Evolutionary conservation across 2,113 vertebrate species (phyloP), one percentile per base, ranked within the genome.

Genomic region (Microcebus murinus): DNA sequence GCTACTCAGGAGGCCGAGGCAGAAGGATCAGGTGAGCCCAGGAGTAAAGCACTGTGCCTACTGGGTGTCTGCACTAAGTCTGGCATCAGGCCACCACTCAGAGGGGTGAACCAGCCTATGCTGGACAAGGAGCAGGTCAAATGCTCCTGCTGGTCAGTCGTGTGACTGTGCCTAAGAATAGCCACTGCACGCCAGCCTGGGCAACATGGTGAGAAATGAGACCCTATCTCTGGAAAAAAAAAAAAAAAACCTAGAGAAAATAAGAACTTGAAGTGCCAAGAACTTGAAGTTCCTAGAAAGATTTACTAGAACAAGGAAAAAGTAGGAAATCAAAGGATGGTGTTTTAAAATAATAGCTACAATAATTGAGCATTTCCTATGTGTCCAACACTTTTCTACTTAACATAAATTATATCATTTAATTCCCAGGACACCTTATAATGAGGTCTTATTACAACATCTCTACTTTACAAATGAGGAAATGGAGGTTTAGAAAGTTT

Each of bases 391-490:
- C 61, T 94, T 87, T 84, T 76, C 55, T 96, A 71, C 71, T 71
- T 92, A 89, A 45, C 34, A 93, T 89, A 93, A 91, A 94, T 71
- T 74, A 82, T 90, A 42, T 70, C 68, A 84, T 63, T 92, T 96
- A 91, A 89, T 96, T 93, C 71, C 92, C 84, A 68, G 42, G 79
- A 86, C 23, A 86, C 10, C 29, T 81, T 42, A 39, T 84, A 80
- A 74, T 84, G 61, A 90, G 67, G n/a, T 68, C 79, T 94, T 86
- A 73, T 70, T 91, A 74, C 34, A 55, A 88, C 48, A 86, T 87
- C n/a, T 93, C 95, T 52, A 42, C 67, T 97, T 97, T 93, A 39
- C 18, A 83, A 90, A 67, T 82, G 71, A 93, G 77, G 86, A 96
- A 98, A 82, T 81, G 52, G 39, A 87, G 65, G 61, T 81, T 96